Evolutionary conservation across 2,113 vertebrate genomes (phyloP), one percentile per base, ranked within the genome.

Genomic region (Globicephala melas): DNA sequence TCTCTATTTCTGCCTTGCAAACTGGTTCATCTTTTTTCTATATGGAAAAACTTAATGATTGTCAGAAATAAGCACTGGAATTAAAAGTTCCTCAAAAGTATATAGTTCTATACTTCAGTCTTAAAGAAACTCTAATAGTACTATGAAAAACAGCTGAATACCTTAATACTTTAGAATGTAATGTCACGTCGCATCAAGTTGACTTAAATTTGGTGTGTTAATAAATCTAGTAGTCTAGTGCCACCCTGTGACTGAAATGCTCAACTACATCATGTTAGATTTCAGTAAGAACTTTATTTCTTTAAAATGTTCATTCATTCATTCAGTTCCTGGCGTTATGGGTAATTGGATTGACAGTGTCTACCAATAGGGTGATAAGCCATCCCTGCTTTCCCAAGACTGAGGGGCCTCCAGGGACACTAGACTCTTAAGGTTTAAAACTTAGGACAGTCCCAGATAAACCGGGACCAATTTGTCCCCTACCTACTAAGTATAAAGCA

Each of bases 131-230:
- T 74, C 11, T 20, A n/a, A n/a, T 0, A n/a, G 50, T 26, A 8
- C 55, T 55, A 5, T 15, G 33, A 55, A 21, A 62, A 93, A 38
- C 18, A 47, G 23, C 21, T 25, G 33, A 63, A 2, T 12, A 20
- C 44, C 10, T 4, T 8, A n/a, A 20, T 8, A n/a, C 10, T 73
- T 86, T 33, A 10, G 33, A 53, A 14, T 23, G 0, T 4, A 31
- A 26, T 2, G 3, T 31, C 9, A 1, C 2, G 4, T 76, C 5
- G 3, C 33, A 15, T 25, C 0, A 17, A 38, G 5, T 26, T 33
- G 55, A 80, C 44, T 0, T 28, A 2, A 13, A 12, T 12, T 4
- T 20, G 73, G 12, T 8, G 2, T 26, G 65, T 67, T 92, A 36
- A 65, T 28, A 89, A 91, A 60, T 65, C 58, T 90, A 13, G 88